Conservation (phyloP, 2,113 vertebrate species). For the Hippocampus abdominalis region DNA sequence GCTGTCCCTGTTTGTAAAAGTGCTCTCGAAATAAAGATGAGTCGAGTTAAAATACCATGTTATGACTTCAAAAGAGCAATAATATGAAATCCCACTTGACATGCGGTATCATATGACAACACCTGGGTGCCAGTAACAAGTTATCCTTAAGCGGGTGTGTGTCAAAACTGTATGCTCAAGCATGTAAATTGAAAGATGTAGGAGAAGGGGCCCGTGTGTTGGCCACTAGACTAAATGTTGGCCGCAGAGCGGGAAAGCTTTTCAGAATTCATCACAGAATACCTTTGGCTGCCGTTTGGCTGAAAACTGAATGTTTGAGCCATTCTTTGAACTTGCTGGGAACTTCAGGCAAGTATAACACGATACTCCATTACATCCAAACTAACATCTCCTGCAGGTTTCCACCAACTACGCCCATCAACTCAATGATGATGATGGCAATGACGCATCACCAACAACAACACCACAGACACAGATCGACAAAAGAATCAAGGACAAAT, state of each 20-base stretch:
- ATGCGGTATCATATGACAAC: background rate
- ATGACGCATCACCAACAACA: slow-evolving; percentile 52
- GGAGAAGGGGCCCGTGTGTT: slow-evolving; percentile 54
- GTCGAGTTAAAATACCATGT: background rate
- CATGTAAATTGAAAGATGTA: slow-evolving; percentile 42
- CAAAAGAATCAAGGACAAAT: slow-evolving; percentile 28
- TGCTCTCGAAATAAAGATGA: too few species aligned
- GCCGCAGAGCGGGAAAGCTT: slow-evolving; percentile 51
- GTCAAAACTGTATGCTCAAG: background rate
- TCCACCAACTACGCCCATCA: slow-evolving; percentile 60
- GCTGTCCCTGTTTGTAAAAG: too few species aligned
- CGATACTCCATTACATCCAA: slow-evolving; percentile 36
- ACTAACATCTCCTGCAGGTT: slow-evolving; percentile 49
- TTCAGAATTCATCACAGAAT: slow-evolving; percentile 42
- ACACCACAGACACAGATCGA: slow-evolving; percentile 14
- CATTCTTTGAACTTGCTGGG: slow-evolving; percentile 50
- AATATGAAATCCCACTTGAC: background rate
- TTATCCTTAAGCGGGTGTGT: background rate
- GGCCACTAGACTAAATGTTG: slow-evolving; percentile 54
- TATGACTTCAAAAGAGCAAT: background rate
- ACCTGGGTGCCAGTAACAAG: background rate
- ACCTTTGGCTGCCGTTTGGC: background rate
- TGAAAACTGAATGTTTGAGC: slow-evolving; percentile 41
- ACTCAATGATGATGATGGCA: slow-evolving; percentile 69
- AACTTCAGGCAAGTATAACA: slow-evolving; percentile 39